These are phyloP conservation scores for Philereme vetulata DNA, from an alignment of 2,888 invertebrate species.

Conservation along the genomic window DNA sequence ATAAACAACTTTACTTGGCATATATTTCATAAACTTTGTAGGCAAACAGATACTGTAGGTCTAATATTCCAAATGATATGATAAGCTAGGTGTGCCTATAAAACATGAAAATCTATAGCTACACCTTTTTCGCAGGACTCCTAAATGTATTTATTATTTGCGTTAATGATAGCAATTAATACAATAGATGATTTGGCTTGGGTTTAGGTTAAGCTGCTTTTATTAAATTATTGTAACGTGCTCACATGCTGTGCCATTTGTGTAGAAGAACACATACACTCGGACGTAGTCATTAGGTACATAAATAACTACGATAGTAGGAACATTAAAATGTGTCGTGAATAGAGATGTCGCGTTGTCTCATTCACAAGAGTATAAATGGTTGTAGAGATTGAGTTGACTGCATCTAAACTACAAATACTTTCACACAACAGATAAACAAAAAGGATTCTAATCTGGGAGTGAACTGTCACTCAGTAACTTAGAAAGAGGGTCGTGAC, in stretches of 20 bases:
- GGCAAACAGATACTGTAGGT: background rate
- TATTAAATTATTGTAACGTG: conserved; percentile 33
- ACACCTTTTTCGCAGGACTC: conserved; percentile 7
- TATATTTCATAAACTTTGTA: no score
- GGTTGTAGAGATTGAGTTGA: conserved; percentile 33
- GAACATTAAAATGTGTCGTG: conserved; percentile 44
- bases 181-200: conserved; percentile 1
- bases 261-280: conserved; percentile 74
- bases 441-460: conserved; percentile 20
- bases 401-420: conserved; percentile 47
- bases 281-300: conserved; percentile 46
- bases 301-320: conserved; percentile 43
- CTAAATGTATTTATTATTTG: background rate
- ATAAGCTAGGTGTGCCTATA: no score
- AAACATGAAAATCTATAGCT: background rate
- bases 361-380: conserved; percentile 58
- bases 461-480: conserved; percentile 21
- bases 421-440: conserved; percentile 41
- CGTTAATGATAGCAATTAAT: conserved; percentile 1
- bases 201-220: conserved; percentile 12
- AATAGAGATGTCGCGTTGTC: conserved; percentile 66
- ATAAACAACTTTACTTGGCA: no score
- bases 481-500: conserved; percentile 60
- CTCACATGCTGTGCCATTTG: conserved; percentile 34
- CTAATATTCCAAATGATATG: background rate